Base-by-base conservation (phyloP, 2,888 invertebrate species). In the Andrena bucephala region DNA sequence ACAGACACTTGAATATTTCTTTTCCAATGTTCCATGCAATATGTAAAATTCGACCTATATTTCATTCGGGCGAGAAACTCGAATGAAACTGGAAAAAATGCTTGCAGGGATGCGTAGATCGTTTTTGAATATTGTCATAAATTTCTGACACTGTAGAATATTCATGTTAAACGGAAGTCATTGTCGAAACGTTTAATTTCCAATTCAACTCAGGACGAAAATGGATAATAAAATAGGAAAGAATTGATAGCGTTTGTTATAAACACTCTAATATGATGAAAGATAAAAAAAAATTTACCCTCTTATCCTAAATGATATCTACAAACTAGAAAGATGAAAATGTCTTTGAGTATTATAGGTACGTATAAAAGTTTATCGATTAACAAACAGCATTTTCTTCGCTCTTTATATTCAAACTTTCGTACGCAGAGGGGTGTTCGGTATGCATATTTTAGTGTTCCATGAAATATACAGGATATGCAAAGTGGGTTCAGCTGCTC, bases 401-500 rank as follows among this genome's bases (percentile, higher is more conserved):
- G 42, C 16, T 16, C 16, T 42, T 42, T 42, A 42, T 16, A 42
- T 42, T 52, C 8, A 7, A 52, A 52, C 20, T 52, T 52, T 20
- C 8, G 52, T 20, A 52, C 8, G 20, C 20, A 42, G 42, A 42
- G 16, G 42, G 16, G 52, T 52, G 42, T 69, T 68, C 31, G 50
- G 52, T 13, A 36, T 29, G 27, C 13, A 62, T 20, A 33, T 77
- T 77, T 65, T 48, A 70, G 27, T 20, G 57, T 66, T 59, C 48
- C 59, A 66, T 72, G 54, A 57, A 62, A 50, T 50, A 27, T 59
- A 57, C 5, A 13, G 42, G 57, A 77, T 72, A 65, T 50, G 48
- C 24, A 77, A 72, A 77, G 72, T 59, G 77, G 77, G 59, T 48
- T 33, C 77, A 77, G 77, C 72, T 77, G 77, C 59, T 66, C 13